Base-by-base conservation (phyloP, 2,888 invertebrate species). In the Leptinotarsa juncta region DNA sequence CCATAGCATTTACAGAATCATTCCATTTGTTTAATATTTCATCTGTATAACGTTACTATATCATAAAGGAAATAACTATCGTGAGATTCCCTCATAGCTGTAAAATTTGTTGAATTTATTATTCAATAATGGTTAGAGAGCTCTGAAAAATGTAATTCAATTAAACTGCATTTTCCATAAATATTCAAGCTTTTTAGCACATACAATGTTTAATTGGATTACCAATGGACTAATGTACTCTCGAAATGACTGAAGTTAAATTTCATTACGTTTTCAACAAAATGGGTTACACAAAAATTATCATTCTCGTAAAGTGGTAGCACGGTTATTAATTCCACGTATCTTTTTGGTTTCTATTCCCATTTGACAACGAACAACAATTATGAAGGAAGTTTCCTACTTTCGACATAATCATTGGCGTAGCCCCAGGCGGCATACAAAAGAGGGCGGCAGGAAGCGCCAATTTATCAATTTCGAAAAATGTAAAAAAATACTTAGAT, bases 151-250 rank as follows among this genome's bases (percentile, higher is more conserved):
- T 32, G 4, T 10, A 20, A 15, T 57, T 14, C n/a, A 26, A 62
- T 42, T n/a, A 42, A 62, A 62, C 42, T 16, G 42, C 16, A 32
- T 14, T 18, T 62, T 62, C 23, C 16, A 62, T 62, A 42, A 62
- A 62, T 62, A 62, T 62, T 5, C 62, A 62, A 20, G 62, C 62
- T 62, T 62, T 62, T 62, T 10, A 62, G 62, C 42, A 62, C 42
- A 62, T 42, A 62, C 26, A 42, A 62, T 42, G 7, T n/a, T 62
- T 42, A 42, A 62, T 42, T 32, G 42, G 12, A 62, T 62, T 62
- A 62, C 62, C 12, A 42, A 26, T 62, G 62, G 42, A 62, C 26
- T 62, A 32, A 62, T 32, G 62, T 62, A 26, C 20, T 57, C 53
- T 18, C 18, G 18, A 16, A 53, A 20, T 20, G 57, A 57, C 57